These are phyloP conservation scores for Napeogenes sylphis DNA, from an alignment of 2,888 invertebrate species.

Conservation along the genomic window DNA sequence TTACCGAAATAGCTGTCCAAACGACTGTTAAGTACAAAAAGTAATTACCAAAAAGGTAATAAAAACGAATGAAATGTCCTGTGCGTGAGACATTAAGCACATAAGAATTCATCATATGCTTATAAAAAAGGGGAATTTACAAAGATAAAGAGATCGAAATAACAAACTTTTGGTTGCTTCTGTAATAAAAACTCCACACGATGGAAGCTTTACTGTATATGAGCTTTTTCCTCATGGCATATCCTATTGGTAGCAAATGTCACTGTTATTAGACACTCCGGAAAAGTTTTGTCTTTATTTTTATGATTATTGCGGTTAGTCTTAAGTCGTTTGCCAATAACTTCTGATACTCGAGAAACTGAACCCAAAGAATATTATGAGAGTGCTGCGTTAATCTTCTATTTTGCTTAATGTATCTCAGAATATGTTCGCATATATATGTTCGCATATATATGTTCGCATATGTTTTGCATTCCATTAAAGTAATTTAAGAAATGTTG, in stretches of 20 bases:
- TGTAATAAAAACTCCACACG: not conserved
- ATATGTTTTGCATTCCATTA: too few relatives aligned
- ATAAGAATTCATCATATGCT: constrained; percentile 2
- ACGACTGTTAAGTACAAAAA: too few relatives aligned
- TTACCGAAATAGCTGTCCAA: too few relatives aligned
- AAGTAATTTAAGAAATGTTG: too few relatives aligned
- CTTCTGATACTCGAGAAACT: constrained; percentile 10
- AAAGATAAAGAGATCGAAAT: not conserved
- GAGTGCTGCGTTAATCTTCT: constrained; percentile 10
- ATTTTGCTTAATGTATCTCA: not conserved
- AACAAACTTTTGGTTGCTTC: not conserved
- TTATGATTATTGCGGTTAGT: constrained; percentile 20
- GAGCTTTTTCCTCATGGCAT: constrained; percentile 1
- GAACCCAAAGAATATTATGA: constrained; percentile 5
- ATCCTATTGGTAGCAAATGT: not conserved
- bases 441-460: too few relatives aligned
- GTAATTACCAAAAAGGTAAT: too few relatives aligned
- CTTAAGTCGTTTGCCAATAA: constrained; percentile 10
- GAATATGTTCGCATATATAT: too few relatives aligned
- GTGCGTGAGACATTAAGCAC: not conserved
- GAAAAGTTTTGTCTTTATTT: constrained; percentile 14
- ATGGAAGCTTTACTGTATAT: constrained; percentile 2
- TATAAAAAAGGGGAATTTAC: not conserved
- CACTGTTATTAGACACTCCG: not conserved
- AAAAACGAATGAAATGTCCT: too few relatives aligned